Evolutionary conservation across 2,113 vertebrate species (phyloP), one percentile per base, ranked within the genome.

Genomic region (Cavia aperea): DNA sequence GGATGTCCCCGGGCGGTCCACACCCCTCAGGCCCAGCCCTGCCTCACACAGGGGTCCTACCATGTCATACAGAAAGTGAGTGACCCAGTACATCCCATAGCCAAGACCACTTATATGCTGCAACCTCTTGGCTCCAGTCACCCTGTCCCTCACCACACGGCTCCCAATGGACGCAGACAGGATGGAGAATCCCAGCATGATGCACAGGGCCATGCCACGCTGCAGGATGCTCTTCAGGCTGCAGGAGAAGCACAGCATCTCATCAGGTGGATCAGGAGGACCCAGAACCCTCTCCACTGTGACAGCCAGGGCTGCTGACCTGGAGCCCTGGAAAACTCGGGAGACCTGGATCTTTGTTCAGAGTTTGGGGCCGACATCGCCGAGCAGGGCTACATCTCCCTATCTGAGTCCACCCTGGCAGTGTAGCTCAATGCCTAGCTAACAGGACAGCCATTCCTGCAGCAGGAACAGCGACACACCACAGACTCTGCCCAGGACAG

Each of bases 161-260:
- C 97, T 96, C 8, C 97, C 97, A 11, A 98, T 68, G 0, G 97
- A 97, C 1, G 97, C 97, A 0, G 97, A 97, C 8, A 98, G 95
- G 92, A 98, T 88, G 1, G 98, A 98, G 96, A 97, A 98, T 1
- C 97, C 98, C 94, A 98, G 93, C 90, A 98, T 94, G 31, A 98
- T 95, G 65, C 98, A 98, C 51, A 98, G 96, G 0, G 98, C 97
- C 0, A 98, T 97, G 0, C 98, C 97, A 88, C 97, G 98, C 92
- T 98, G 98, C 8, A 97, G 97, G 79, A 98, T 90, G 7, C 97
- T 98, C 91, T 98, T 98, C 97, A 98, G 95, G 95, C 97, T 98
- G 95, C 1, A 2, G 62, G n/a, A 2, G 65, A 92, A 96, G 39
- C 5, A 94, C 82, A 95, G 72, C 0, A 15, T 0, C 0, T 10